Evolutionary conservation across 2,113 vertebrate species (phyloP), one percentile per base, ranked within the genome.

Genomic region (Vulpes vulpes): DNA sequence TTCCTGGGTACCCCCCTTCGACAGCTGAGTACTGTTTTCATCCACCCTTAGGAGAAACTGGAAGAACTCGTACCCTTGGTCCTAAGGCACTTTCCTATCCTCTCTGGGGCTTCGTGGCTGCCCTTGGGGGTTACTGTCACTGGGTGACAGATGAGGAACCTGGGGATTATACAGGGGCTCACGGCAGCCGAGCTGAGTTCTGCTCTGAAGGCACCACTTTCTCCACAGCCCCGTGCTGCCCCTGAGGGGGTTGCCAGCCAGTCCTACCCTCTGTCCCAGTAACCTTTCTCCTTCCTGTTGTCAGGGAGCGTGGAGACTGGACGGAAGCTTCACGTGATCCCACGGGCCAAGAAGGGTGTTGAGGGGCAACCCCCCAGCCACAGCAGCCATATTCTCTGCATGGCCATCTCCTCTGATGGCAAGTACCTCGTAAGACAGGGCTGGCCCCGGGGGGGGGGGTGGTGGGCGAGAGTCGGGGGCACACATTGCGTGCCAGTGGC

Each of bases 381-480:
- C 16, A 99, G 99, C 0, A 98, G 99, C 43, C 99, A 99, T 0
- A 4, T 99, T 32, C 98, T 99, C 74, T 99, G 99, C 97, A 99
- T 99, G 99, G 98, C 99, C n/a, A 98, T 99, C 97, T 99, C 99
- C 0, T 99, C 99, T 0, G 99, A 99, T 19, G 99, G 99, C 95
- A 99, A 99, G 98, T 99, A 99, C 98, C 98, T 99, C 98, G 99
- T 99, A 98, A 62, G 99, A 23, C 69, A 3, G 60, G n/a, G 5
- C 35, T 4, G 5, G 81, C 11, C n/a, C 57, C 0, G 1, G 38
- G 19, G 19, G 2, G 35, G 35, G 35, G 35, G 35, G 35, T n/a
- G 22, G 0, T 1, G 0, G 67, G 19, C 4, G 8, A 22, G 89
- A 22, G 30, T 69, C 11, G 4, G 17, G 38, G 64, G 32, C n/a